phyloP scores from a whole-genome alignment of 2,113 vertebrate species.

The Donacobius atricapilla region DNA sequence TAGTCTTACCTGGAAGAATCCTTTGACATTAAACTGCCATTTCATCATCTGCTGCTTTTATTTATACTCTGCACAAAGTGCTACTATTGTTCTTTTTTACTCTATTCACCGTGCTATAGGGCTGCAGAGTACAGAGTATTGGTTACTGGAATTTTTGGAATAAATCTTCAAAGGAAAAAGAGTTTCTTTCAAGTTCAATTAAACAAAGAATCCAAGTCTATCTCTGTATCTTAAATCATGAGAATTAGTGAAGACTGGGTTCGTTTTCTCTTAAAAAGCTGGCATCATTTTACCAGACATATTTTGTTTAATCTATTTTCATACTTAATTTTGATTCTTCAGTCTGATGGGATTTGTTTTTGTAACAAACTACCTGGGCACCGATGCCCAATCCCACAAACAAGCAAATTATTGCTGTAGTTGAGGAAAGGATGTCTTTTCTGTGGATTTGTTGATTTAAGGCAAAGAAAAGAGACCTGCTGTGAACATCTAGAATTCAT shows the following conservation, averaged over 20 bases:
- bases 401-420: background rate
- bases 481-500: background rate
- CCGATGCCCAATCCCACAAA: background rate
- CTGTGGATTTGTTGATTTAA: background rate
- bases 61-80: conserved; percentile 2
- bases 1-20: conserved; percentile 35
- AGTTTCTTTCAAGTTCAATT: background rate
- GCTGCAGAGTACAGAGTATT: background rate
- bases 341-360: background rate
- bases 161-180: background rate
- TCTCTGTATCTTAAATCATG: background rate
- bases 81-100: background rate
- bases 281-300: background rate
- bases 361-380: background rate
- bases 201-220: background rate
- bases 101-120: background rate
- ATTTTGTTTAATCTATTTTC: background rate
- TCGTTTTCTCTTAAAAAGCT: background rate
- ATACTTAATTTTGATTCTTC: background rate
- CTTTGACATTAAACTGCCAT: conserved; percentile 12
- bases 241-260: background rate
- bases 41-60: conserved; percentile 29
- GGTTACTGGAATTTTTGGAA: background rate
- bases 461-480: background rate
- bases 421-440: background rate